Evolutionary conservation across 2,888 invertebrate genomes (phyloP).

Genomic region (Pollenia angustigena): DNA sequence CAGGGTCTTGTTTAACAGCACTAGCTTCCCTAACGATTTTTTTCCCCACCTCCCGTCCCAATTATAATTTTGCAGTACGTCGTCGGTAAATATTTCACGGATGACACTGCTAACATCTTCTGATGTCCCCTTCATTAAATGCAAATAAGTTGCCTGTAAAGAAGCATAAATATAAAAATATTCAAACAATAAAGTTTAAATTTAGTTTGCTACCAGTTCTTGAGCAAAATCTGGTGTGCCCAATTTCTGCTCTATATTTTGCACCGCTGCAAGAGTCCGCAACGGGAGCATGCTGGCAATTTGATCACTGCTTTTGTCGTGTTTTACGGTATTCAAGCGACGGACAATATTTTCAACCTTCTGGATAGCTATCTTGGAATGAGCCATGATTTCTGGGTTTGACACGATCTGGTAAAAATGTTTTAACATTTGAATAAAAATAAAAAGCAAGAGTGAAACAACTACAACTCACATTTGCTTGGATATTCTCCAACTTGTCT

Average conservation of each 20-base stretch:
- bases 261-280: neutral
- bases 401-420: too few relatives aligned
- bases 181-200: too few relatives aligned
- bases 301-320: neutral
- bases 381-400: too few relatives aligned
- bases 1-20: too few relatives aligned
- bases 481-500: too few relatives aligned
- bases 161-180: too few relatives aligned
- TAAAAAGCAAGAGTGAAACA: too few relatives aligned
- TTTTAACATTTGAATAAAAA: too few relatives aligned
- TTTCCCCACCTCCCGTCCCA: neutral
- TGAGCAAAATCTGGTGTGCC: neutral
- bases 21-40: too few relatives aligned
- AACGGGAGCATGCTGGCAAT: neutral
- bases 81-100: constrained; percentile 15
- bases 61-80: constrained; percentile 24
- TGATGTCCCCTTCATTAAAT: constrained; percentile 25
- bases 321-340: neutral
- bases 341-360: neutral
- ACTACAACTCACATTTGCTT: too few relatives aligned
- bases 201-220: too few relatives aligned
- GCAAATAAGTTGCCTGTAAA: too few relatives aligned
- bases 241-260: neutral
- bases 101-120: constrained; percentile 36
- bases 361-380: neutral